Evolutionary conservation across 2,888 invertebrate genomes (phyloP).

Genomic region (Eilema sororculum): DNA sequence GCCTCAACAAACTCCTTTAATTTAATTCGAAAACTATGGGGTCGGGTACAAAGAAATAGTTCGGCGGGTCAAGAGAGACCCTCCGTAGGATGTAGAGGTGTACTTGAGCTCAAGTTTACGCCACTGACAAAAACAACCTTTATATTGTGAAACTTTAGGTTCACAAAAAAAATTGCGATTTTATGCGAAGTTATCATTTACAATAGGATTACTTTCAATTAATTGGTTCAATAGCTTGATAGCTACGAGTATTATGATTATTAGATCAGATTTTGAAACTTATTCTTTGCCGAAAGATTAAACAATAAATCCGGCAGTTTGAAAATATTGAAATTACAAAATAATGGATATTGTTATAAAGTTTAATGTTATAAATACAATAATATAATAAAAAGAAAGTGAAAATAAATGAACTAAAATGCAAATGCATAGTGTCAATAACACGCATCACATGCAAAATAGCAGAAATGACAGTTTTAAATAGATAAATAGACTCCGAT

Average conservation of each 20-base stretch:
- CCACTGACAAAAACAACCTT: conserved; percentile 48
- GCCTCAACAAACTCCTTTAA: conserved; percentile 62
- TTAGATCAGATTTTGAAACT: conserved; percentile 1
- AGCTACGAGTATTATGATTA: conserved; percentile 16
- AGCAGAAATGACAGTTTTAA: conserved; percentile 41
- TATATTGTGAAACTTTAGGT: conserved; percentile 21
- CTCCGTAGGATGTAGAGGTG: conserved; percentile 42
- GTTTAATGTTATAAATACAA: too few relatives aligned
- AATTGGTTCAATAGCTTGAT: neutral
- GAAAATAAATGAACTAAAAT: too few relatives aligned
- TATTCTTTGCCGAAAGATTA: neutral
- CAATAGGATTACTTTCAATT: neutral
- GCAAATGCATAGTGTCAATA: too few relatives aligned
- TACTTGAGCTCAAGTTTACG: conserved; percentile 35
- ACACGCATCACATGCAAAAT: too few relatives aligned
- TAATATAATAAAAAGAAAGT: too few relatives aligned
- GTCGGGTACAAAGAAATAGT: conserved; percentile 78
- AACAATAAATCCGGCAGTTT: neutral
- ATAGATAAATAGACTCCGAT: too few relatives aligned
- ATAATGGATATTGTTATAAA: too few relatives aligned
- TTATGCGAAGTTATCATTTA: neutral
- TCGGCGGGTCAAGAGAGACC: conserved; percentile 55
- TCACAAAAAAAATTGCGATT: neutral
- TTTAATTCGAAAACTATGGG: conserved; percentile 80
- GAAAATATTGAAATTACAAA: neutral